These are phyloP conservation scores for Pristiophorus japonicus DNA, from an alignment of 2,113 vertebrate genomes.

Conservation along the genomic window DNA sequence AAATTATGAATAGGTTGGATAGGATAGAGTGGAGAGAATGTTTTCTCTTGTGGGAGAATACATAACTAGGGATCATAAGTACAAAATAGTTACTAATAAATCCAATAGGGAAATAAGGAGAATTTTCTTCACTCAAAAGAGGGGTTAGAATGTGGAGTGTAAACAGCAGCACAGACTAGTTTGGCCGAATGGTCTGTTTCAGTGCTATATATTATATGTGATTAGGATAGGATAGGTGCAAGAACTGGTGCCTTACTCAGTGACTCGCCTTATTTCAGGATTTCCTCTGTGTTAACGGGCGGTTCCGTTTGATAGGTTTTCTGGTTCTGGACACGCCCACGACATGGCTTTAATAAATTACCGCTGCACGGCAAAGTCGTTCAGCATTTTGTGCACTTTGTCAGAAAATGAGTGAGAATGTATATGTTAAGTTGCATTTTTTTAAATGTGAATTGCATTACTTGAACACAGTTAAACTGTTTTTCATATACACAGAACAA, in stretches of 20 bases:
- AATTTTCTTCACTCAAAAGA: no score
- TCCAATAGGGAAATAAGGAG: no score
- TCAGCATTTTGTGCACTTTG: not conserved
- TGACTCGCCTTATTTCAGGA: not conserved
- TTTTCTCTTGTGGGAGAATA: no score
- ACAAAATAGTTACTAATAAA: no score
- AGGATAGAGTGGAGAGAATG: no score
- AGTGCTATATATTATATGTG: not conserved
- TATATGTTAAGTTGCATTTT: not conserved
- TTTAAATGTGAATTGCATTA: not conserved
- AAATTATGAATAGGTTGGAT: no score
- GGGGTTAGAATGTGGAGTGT: no score
- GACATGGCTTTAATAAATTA: not conserved
- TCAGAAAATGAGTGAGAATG: not conserved
- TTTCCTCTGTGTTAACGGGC: not conserved
- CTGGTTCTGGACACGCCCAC: no score
- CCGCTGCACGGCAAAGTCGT: not conserved
- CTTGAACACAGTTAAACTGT: not conserved
- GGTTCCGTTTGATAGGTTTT: not conserved
- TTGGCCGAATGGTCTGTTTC: not conserved
- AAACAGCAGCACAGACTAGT: not conserved
- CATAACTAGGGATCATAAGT: no score
- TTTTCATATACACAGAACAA: not conserved
- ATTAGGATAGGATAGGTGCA: not conserved
- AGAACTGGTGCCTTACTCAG: not conserved